Evolutionary conservation across 2,797 vertebrate species (phyloP).

Genomic region (Sylvia borin): DNA sequence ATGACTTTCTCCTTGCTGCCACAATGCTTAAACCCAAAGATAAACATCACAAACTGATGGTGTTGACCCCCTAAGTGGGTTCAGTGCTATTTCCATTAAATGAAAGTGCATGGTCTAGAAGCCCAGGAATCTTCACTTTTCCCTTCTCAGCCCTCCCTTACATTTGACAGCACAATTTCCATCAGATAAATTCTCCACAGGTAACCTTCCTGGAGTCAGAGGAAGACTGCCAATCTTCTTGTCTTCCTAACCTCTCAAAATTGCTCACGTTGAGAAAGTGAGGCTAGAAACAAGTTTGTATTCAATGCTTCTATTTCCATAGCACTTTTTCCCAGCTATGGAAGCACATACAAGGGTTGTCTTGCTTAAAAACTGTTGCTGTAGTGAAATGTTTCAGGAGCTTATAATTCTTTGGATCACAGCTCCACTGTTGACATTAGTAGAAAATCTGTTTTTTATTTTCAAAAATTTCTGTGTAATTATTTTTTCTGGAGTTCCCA

Average conservation of each 20-base stretch:
- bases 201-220: not conserved
- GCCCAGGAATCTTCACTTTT: not conserved
- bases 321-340: not conserved
- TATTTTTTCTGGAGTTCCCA: not conserved
- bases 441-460: not conserved
- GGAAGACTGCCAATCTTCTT: not conserved
- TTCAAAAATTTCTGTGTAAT: not conserved
- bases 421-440: not conserved
- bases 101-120: not conserved
- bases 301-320: not conserved
- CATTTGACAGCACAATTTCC: not conserved
- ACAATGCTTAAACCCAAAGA: not conserved
- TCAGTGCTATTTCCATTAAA: constrained; percentile 1
- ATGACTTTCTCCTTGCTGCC: not conserved
- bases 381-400: not conserved
- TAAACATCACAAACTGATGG: not conserved
- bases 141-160: not conserved
- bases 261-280: not conserved
- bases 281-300: not conserved
- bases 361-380: not conserved
- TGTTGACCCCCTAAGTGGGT: not conserved
- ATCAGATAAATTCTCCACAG: not conserved
- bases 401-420: not conserved
- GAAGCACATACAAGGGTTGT: not conserved
- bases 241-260: not conserved